Conservation (phyloP, 2,888 invertebrate genomes). For the Pogonocherus hispidulus region DNA sequence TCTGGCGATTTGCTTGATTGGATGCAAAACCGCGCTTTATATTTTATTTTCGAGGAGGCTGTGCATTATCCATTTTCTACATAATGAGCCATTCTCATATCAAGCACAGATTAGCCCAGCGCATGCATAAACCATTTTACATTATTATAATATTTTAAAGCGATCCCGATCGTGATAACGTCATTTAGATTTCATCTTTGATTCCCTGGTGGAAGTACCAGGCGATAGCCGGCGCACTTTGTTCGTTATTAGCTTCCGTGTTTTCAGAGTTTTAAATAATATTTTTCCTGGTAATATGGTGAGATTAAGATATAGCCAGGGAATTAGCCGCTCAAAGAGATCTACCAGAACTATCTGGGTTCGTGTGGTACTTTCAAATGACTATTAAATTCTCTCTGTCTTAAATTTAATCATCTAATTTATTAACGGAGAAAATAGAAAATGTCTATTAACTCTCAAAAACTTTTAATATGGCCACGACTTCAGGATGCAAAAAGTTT, state of each 20-base stretch:
- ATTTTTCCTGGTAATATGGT: neutral
- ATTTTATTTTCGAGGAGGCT: constrained; percentile 47
- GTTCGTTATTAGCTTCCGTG: constrained; percentile 22
- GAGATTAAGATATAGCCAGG: neutral
- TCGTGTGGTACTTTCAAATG: too few relatives aligned
- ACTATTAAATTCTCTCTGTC: too few relatives aligned
- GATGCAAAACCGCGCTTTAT: constrained; percentile 62
- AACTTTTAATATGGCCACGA: too few relatives aligned
- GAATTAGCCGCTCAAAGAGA: too few relatives aligned
- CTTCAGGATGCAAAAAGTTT: too few relatives aligned
- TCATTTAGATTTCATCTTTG: constrained; percentile 61
- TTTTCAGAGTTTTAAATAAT: constrained; percentile 9
- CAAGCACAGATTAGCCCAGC: constrained; percentile 55
- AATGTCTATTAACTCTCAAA: too few relatives aligned
- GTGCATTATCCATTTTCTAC: constrained; percentile 66
- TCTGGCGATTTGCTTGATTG: constrained; percentile 66
- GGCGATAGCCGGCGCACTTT: constrained; percentile 39
- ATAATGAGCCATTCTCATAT: constrained; percentile 65
- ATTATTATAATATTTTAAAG: constrained; percentile 64
- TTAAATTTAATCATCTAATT: too few relatives aligned
- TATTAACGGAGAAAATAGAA: too few relatives aligned
- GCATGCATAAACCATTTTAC: constrained; percentile 63
- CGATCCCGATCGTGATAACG: constrained; percentile 63
- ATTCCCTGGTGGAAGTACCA: constrained; percentile 47
- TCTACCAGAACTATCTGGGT: too few relatives aligned